Conservation (phyloP, 1,140 invertebrate species). For the Atta cephalotes region DNA sequence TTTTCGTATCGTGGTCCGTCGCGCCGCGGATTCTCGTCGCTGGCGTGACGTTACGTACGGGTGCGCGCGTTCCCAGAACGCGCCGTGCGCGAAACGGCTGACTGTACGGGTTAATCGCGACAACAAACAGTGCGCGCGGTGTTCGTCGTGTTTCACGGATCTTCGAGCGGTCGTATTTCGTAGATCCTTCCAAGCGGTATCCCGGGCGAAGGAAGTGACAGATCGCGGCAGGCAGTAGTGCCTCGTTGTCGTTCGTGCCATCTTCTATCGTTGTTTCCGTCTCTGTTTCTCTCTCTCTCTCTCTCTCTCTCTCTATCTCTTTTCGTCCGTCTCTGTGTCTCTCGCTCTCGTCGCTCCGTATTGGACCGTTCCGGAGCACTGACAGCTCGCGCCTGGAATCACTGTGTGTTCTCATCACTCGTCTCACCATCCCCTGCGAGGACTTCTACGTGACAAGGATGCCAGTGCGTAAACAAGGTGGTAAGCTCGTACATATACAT, state of each 20-base stretch:
- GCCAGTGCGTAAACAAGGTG: constrained; percentile 86
- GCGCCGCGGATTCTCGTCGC: constrained; percentile 69
- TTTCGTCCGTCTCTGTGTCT: too few species aligned
- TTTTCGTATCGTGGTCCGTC: constrained; percentile 68
- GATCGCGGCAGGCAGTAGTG: constrained; percentile 28
- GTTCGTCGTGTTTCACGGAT: constrained; percentile 63
- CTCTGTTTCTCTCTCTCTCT: constrained; percentile 11
- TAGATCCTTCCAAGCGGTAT: neutral
- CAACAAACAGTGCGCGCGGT: constrained; percentile 71
- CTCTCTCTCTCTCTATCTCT: neutral
- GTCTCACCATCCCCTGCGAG: constrained; percentile 30
- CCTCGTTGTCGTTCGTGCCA: constrained; percentile 22
- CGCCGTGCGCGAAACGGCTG: constrained; percentile 56
- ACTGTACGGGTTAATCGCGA: constrained; percentile 60
- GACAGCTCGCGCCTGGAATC: constrained; percentile 25
- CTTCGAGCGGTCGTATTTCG: neutral
- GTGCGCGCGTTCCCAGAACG: constrained; percentile 57
- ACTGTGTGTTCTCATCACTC: neutral
- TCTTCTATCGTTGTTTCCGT: neutral
- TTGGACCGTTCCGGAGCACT: constrained; percentile 35
- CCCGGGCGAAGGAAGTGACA: constrained; percentile 67
- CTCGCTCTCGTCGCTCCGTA: neutral
- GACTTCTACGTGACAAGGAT: constrained; percentile 72
- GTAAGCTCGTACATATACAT: constrained; percentile 80
- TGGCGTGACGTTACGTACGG: constrained; percentile 65